Conservation (phyloP, 2,888 invertebrate species). For the Ophion ellenae region DNA sequence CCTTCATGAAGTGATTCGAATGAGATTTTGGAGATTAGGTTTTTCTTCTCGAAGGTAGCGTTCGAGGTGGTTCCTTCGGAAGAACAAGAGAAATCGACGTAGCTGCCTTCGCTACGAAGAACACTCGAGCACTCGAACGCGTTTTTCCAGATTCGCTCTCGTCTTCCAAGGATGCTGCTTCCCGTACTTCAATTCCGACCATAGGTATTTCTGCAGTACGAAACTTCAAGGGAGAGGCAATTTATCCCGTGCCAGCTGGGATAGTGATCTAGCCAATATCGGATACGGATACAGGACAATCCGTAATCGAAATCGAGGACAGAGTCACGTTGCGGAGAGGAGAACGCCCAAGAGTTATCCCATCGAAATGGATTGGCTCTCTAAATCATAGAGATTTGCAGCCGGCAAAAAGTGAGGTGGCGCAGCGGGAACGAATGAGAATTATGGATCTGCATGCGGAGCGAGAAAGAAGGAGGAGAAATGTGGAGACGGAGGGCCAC, state of each 20-base stretch:
- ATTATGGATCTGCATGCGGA: constrained; percentile 15
- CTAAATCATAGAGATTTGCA: constrained; percentile 74
- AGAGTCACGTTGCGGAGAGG: constrained; percentile 28
- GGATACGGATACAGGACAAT: constrained; percentile 35
- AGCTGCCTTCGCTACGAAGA: constrained; percentile 1
- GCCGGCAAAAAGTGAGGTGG: constrained; percentile 25
- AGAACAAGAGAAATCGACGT: constrained; percentile 22
- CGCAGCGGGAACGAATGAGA: constrained; percentile 37
- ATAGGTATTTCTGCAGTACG: not conserved
- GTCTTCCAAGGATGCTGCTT: not conserved
- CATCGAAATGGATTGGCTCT: constrained; percentile 66
- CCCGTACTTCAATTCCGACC: constrained; percentile 16
- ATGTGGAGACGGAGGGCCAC: constrained; percentile 41
- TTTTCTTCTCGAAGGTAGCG: not conserved
- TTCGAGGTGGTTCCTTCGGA: not conserved
- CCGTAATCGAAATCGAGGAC: constrained; percentile 44
- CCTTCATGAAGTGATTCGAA: not conserved
- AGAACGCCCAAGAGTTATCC: constrained; percentile 50
- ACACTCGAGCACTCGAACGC: not conserved
- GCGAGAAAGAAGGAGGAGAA: constrained; percentile 29
- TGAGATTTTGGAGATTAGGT: not conserved
- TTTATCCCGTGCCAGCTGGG: constrained; percentile 27
- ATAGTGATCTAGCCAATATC: constrained; percentile 44
- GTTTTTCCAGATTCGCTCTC: constrained; percentile 3
- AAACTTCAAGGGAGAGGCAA: constrained; percentile 31